Base-by-base conservation (phyloP, 2,113 vertebrate species). In the Campylorhamphus procurvoides region DNA sequence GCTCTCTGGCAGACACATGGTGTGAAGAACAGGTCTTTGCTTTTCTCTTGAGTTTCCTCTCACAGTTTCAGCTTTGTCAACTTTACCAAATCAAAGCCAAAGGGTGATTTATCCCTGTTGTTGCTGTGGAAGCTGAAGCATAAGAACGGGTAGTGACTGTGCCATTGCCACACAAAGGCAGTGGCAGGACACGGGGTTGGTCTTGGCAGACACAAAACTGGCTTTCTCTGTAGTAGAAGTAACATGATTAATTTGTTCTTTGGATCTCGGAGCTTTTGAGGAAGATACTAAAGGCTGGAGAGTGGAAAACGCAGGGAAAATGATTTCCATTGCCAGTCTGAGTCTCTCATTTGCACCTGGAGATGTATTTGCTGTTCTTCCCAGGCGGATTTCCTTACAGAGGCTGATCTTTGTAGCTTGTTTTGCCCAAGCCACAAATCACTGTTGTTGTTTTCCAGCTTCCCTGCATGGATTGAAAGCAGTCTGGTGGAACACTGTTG, bases 1-100 rank as follows among this genome's bases (percentile, higher is more conserved):
- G 77, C 2, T 2, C 16, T 28, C 1, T 2, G 56, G 55, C 63
- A 15, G n/a, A 6, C 1, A 1, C 47, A 5, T 0, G 0, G 15
- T 2, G 13, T 8, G 23, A 62, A 37, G n/a, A 67, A 46, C 5
- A 37, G 50, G 50, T 33, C 67, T 63, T n/a, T 25, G 69, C 55
- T 82, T 22, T 81, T 37, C 73, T 33, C 0, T 27, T 49, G 23
- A 28, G 62, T 79, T 63, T 33, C 33, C 40, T 80, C 58, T 68
- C 59, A 20, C 29, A 13, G 18, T 7, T 49, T 63, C 58, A 64
- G 80, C 63, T 69, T 63, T 40, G 35, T 44, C 8, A 53, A 56
- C 31, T 50, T 42, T 1, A 55, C 58, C 62, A 50, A 33, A 22
- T 10, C 9, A 5, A 15, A 39, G 29, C 23, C 81, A 17, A 9